Percentiles rank a stretch among this genome's conserved stretches.
Evolutionary conservation across 2,797 vertebrate species (phyloP).

Genomic region (Oreochromis grahami): DNA sequence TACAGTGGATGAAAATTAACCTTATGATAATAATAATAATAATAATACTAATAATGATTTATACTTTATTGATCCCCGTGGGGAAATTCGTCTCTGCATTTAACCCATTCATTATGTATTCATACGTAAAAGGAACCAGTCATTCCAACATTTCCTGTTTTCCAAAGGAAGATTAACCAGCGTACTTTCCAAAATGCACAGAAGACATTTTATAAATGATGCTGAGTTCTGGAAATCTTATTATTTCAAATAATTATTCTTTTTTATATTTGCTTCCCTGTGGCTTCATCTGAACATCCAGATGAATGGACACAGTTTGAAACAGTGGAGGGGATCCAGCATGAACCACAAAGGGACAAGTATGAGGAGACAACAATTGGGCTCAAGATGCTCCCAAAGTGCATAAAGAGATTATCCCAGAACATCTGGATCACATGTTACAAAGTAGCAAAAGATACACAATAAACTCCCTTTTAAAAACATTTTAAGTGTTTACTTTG

Average conservation of each 20-base stretch:
- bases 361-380: not conserved
- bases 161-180: not conserved
- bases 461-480: not conserved
- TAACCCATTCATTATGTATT: too few relatives aligned
- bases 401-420: not conserved
- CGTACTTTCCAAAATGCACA: not conserved
- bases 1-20: not conserved
- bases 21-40: too few relatives aligned
- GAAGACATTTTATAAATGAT: not conserved
- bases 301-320: not conserved
- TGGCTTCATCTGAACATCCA: not conserved
- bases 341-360: not conserved
- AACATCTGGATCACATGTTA: not conserved
- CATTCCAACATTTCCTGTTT: not conserved
- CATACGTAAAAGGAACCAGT: not conserved
- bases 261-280: not conserved
- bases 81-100: too few relatives aligned
- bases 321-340: not conserved
- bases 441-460: not conserved
- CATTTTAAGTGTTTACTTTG: not conserved
- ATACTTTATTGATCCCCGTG: too few relatives aligned
- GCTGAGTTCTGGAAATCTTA: not conserved
- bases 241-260: not conserved
- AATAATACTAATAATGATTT: too few relatives aligned
- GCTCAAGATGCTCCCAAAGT: not conserved